These are phyloP conservation scores for Gonioctena quinquepunctata DNA, from an alignment of 1,140 invertebrate genomes.

Conservation along the genomic window DNA sequence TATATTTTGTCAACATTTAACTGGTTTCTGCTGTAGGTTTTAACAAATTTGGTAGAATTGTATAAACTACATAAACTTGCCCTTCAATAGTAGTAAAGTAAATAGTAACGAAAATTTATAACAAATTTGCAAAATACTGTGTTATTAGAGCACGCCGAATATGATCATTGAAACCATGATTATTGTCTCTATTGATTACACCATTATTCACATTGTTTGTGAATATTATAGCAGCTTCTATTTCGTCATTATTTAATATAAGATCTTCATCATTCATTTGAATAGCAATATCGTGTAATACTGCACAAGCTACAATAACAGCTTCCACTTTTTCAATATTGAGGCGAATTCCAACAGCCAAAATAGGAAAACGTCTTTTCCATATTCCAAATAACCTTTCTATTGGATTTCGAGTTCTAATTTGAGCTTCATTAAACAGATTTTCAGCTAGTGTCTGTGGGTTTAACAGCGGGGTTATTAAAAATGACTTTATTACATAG, in stretches of 20 bases:
- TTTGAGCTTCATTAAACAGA: constrained; percentile 54
- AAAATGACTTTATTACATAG: constrained; percentile 41
- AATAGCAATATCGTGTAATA: constrained; percentile 54
- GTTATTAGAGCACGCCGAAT: neutral
- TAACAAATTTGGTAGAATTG: too few species aligned
- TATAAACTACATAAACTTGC: too few species aligned
- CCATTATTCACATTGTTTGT: neutral
- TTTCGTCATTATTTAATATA: neutral
- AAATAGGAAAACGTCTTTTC: constrained; percentile 53
- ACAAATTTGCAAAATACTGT: neutral
- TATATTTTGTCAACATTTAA: too few species aligned
- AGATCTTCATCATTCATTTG: neutral
- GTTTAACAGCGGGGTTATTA: constrained; percentile 42
- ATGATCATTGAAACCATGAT: neutral
- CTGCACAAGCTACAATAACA: constrained; percentile 51
- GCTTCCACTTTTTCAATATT: constrained; percentile 41
- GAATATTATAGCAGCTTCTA: neutral
- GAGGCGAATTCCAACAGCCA: constrained; percentile 41
- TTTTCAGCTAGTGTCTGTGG: constrained; percentile 34
- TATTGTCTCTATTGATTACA: neutral
- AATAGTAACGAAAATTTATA: too few species aligned
- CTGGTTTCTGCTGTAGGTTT: too few species aligned
- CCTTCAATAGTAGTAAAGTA: too few species aligned
- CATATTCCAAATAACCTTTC: constrained; percentile 54
- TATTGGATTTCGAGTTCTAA: constrained; percentile 52